These are phyloP conservation scores for Acanthoscelides obtectus DNA, from an alignment of 2,888 invertebrate species.

Conservation along the genomic window DNA sequence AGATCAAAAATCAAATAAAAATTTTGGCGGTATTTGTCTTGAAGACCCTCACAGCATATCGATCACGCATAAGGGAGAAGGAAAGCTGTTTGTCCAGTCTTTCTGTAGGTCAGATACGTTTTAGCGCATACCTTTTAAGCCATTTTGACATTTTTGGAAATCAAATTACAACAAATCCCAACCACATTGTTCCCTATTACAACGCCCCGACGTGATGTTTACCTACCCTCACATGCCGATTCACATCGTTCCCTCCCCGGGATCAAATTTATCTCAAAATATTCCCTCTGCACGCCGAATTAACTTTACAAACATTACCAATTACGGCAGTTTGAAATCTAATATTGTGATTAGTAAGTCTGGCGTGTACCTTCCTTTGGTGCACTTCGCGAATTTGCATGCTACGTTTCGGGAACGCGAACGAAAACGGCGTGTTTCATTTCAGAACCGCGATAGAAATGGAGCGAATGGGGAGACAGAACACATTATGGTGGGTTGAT, in stretches of 20 bases:
- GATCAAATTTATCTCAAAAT: background rate
- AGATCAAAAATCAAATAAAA: too few species aligned
- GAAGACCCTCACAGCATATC: too few species aligned
- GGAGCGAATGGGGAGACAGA: background rate
- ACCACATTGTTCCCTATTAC: too few species aligned
- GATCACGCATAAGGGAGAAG: too few species aligned
- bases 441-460: background rate
- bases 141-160: too few species aligned
- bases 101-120: too few species aligned
- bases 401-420: background rate
- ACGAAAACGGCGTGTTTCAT: background rate
- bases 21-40: too few species aligned
- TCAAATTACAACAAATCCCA: too few species aligned
- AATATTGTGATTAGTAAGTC: slow-evolving; percentile 19
- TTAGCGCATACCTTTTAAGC: too few species aligned
- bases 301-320: slow-evolving; percentile 26
- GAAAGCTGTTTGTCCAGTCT: too few species aligned
- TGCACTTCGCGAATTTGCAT: slow-evolving; percentile 6
- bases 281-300: slow-evolving; percentile 22
- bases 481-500: background rate
- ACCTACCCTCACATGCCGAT: background rate
- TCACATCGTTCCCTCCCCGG: background rate
- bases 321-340: slow-evolving; percentile 22
- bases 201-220: background rate
- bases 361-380: slow-evolving; percentile 1